Evolutionary conservation across 2,888 invertebrate species (phyloP).

Genomic region (Cynaeus angustus): DNA sequence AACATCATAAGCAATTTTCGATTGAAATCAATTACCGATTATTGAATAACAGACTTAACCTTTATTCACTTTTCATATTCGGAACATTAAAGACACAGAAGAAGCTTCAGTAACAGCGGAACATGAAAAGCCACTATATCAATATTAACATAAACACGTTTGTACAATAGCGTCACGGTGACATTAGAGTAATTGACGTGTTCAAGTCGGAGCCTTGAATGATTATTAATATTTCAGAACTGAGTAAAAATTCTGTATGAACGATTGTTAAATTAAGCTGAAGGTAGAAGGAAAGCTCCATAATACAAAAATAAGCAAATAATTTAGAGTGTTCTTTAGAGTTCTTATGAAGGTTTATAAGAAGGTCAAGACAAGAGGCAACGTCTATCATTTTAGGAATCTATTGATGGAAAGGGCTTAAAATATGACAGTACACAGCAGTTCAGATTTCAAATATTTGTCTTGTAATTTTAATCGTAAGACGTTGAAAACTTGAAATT

Average conservation of each 20-base stretch:
- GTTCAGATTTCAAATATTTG: constrained; percentile 50
- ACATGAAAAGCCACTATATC: constrained; percentile 39
- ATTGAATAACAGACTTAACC: too few relatives aligned
- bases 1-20: too few relatives aligned
- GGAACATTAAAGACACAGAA: too few relatives aligned
- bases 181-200: constrained; percentile 40
- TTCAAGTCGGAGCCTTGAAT: constrained; percentile 21
- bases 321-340: too few relatives aligned
- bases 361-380: constrained; percentile 54
- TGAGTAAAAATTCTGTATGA: not conserved
- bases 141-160: constrained; percentile 41
- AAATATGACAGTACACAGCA: constrained; percentile 50
- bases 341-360: constrained; percentile 57
- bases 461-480: constrained; percentile 43
- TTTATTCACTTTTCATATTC: too few relatives aligned
- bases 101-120: constrained; percentile 7
- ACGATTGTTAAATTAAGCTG: not conserved
- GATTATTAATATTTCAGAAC: constrained; percentile 19
- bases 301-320: too few relatives aligned
- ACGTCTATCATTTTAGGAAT: constrained; percentile 51
- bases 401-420: constrained; percentile 44
- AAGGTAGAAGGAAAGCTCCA: too few relatives aligned
- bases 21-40: too few relatives aligned
- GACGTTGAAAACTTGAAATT: constrained; percentile 30
- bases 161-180: constrained; percentile 1